phyloP scores from a whole-genome alignment of 2,888 invertebrate genomes.

The Nomada fucata region DNA sequence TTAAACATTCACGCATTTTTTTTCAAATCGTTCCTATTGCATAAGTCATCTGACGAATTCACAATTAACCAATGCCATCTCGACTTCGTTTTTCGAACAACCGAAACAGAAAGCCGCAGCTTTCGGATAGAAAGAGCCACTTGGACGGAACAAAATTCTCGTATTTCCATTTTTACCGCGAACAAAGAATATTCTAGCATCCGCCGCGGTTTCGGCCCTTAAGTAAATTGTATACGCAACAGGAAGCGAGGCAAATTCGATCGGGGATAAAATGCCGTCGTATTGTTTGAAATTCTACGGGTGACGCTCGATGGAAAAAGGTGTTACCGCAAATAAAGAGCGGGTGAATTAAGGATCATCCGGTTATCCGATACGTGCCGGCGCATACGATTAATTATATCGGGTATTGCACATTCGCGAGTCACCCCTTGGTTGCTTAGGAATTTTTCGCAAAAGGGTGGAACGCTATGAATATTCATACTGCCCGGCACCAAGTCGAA shows the following conservation, averaged over 20 bases:
- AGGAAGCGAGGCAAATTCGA: background rate
- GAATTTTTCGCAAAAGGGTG: constrained; percentile 56
- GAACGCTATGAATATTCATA: constrained; percentile 65
- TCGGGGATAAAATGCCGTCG: background rate
- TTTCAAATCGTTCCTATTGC: no score
- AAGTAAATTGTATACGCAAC: constrained; percentile 7
- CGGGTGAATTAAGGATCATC: constrained; percentile 50
- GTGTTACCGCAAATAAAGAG: constrained; percentile 49
- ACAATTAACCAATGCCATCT: no score
- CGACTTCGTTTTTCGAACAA: no score
- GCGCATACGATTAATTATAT: constrained; percentile 79
- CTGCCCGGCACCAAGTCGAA: constrained; percentile 38
- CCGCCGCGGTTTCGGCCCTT: constrained; percentile 5
- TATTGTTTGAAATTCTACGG: constrained; percentile 32
- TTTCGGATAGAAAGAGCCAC: no score
- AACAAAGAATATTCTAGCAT: background rate
- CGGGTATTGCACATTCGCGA: constrained; percentile 61
- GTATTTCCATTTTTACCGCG: background rate
- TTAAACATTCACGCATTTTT: no score
- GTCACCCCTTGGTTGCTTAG: constrained; percentile 45
- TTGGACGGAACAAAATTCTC: background rate
- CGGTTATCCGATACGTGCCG: constrained; percentile 61
- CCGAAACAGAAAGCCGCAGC: no score
- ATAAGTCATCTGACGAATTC: no score
- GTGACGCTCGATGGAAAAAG: constrained; percentile 5